phyloP scores from a whole-genome alignment of 2,113 vertebrate genomes.

The Catagonus wagneri region DNA sequence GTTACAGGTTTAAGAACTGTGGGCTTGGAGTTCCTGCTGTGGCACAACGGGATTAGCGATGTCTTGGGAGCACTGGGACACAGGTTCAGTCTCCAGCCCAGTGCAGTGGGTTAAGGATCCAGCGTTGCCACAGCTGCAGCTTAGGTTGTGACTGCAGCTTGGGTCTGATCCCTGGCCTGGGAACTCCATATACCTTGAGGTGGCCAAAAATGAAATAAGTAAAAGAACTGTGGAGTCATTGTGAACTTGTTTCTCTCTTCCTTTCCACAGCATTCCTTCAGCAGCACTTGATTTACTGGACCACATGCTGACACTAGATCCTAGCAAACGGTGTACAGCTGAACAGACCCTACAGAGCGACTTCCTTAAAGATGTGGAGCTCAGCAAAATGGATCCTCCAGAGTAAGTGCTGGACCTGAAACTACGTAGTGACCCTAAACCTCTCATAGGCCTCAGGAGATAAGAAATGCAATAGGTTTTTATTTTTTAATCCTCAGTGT shows the following conservation, averaged over 20 bases:
- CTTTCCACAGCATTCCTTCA: constrained; percentile 90
- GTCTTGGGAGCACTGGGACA: no score
- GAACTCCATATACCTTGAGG: no score
- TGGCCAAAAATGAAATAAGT: no score
- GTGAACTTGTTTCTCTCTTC: not conserved
- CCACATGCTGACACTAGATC: constrained; percentile 98
- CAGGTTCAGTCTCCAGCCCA: no score
- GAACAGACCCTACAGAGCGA: constrained; percentile 96
- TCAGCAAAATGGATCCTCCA: constrained; percentile 97
- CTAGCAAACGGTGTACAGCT: constrained; percentile 95
- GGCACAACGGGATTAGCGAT: no score
- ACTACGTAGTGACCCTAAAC: not conserved
- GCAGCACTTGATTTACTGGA: constrained; percentile 96
- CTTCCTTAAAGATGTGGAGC: constrained; percentile 96
- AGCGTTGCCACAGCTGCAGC: no score
- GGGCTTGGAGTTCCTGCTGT: not conserved
- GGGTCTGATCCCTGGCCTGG: no score
- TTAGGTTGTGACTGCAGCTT: no score
- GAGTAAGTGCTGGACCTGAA: constrained; percentile 91
- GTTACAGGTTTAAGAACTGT: not conserved
- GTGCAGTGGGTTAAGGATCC: no score
- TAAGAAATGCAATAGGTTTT: constrained; percentile 37
- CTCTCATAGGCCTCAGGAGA: not conserved
- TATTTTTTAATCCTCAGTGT: not conserved
- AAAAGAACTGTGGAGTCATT: not conserved